Percentiles rank a stretch among this genome's conserved stretches.
Conservation (phyloP, 2,797 vertebrate genomes). For the Siniperca scherzeri region DNA sequence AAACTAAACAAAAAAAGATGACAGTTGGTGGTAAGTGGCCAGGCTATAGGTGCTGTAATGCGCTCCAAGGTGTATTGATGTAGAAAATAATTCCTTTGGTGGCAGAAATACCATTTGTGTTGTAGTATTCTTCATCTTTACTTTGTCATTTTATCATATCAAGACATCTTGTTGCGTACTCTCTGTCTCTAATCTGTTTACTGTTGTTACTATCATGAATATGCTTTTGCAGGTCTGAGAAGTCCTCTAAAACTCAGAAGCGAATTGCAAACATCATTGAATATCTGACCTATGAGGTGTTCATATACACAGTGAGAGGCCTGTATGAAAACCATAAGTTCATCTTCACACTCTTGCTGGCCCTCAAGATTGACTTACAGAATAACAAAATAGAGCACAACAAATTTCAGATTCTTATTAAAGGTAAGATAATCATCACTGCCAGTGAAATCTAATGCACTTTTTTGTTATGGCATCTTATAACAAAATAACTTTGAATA, state of each 20-base stretch:
- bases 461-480: neutral
- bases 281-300: constrained; percentile 86
- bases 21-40: neutral
- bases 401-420: constrained; percentile 88
- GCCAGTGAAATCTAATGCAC: neutral
- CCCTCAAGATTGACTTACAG: constrained; percentile 90
- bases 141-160: neutral
- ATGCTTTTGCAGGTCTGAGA: constrained; percentile 83
- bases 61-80: neutral
- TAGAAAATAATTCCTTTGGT: constrained; percentile 1
- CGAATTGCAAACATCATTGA: constrained; percentile 89
- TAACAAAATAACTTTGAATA: constrained; percentile 9
- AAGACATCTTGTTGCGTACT: neutral
- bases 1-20: neutral
- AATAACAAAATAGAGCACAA: constrained; percentile 81
- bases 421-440: constrained; percentile 76
- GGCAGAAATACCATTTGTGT: constrained; percentile 1
- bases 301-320: constrained; percentile 87
- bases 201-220: constrained; percentile 3
- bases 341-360: constrained; percentile 88
- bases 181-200: neutral
- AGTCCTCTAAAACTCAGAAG: constrained; percentile 85
- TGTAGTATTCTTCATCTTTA: neutral
- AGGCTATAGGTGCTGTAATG: neutral
- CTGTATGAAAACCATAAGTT: constrained; percentile 91